These are phyloP conservation scores for Diachasma alloeum DNA, from an alignment of 1,140 invertebrate genomes.

Conservation along the genomic window DNA sequence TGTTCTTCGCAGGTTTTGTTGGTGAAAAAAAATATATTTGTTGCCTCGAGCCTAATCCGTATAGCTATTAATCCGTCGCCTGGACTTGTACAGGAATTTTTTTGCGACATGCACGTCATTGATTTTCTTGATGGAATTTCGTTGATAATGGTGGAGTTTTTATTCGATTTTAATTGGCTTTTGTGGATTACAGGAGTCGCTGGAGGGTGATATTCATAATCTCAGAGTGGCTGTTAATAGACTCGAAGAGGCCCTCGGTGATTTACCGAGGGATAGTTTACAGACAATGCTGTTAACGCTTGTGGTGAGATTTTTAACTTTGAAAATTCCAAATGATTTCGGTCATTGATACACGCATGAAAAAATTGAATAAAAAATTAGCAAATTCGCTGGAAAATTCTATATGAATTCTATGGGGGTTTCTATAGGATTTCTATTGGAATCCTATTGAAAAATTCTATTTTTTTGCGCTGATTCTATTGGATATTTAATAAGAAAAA, in stretches of 20 bases:
- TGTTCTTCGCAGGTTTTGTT: slow-evolving; percentile 36
- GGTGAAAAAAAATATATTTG: slow-evolving; percentile 16
- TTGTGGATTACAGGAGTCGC: slow-evolving; percentile 68
- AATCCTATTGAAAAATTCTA: too few relatives aligned
- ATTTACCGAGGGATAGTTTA: slow-evolving; percentile 75
- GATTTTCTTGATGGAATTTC: slow-evolving; percentile 13
- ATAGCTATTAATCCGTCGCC: slow-evolving; percentile 24
- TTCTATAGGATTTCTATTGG: too few relatives aligned
- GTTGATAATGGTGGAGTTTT: slow-evolving; percentile 9
- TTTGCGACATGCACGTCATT: slow-evolving; percentile 39
- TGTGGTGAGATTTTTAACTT: slow-evolving; percentile 67
- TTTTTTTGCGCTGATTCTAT: too few relatives aligned
- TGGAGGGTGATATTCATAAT: slow-evolving; percentile 72
- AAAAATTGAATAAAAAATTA: too few relatives aligned
- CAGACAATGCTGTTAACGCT: slow-evolving; percentile 74
- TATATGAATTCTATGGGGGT: too few relatives aligned
- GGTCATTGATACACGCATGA: neutral
- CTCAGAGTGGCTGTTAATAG: slow-evolving; percentile 71
- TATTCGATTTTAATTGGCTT: slow-evolving; percentile 28
- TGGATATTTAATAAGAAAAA: too few relatives aligned
- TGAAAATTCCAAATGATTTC: neutral
- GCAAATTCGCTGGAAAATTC: too few relatives aligned
- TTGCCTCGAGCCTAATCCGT: slow-evolving; percentile 14
- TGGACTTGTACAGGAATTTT: slow-evolving; percentile 31
- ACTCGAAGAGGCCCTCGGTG: slow-evolving; percentile 71